Evolutionary conservation across 2,113 vertebrate species (phyloP).

Genomic region (Donacobius atricapilla): DNA sequence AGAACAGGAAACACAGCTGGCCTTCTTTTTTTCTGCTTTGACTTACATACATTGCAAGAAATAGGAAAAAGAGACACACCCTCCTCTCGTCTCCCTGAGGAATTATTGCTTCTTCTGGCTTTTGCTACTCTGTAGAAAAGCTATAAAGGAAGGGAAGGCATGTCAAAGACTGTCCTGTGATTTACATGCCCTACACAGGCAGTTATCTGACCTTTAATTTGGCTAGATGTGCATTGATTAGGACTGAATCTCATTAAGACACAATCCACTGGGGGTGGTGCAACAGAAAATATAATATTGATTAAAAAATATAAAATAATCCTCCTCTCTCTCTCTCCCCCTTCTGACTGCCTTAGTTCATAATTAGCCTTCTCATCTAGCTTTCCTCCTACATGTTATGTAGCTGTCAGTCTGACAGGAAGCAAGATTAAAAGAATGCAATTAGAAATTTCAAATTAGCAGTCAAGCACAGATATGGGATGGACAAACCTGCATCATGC

Average conservation of each 20-base stretch:
- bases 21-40: neutral
- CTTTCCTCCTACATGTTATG: constrained; percentile 4
- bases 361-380: constrained; percentile 30
- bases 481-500: neutral
- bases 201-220: constrained; percentile 40
- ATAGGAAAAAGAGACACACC: neutral
- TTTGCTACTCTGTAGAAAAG: neutral
- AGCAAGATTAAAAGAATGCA: neutral
- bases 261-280: neutral
- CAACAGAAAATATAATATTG: constrained; percentile 35
- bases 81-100: neutral
- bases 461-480: neutral
- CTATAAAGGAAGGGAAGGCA: neutral
- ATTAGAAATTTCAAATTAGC: constrained; percentile 44
- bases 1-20: neutral
- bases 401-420: neutral
- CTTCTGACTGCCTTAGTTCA: neutral
- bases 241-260: constrained; percentile 16
- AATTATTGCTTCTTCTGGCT: neutral
- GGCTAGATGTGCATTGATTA: constrained; percentile 20
- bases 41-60: neutral
- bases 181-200: neutral
- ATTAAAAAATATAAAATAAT: constrained; percentile 49
- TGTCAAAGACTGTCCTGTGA: neutral
- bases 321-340: neutral